These are phyloP conservation scores for Theocolax elegans DNA, from an alignment of 1,140 invertebrate species.

Conservation along the genomic window DNA sequence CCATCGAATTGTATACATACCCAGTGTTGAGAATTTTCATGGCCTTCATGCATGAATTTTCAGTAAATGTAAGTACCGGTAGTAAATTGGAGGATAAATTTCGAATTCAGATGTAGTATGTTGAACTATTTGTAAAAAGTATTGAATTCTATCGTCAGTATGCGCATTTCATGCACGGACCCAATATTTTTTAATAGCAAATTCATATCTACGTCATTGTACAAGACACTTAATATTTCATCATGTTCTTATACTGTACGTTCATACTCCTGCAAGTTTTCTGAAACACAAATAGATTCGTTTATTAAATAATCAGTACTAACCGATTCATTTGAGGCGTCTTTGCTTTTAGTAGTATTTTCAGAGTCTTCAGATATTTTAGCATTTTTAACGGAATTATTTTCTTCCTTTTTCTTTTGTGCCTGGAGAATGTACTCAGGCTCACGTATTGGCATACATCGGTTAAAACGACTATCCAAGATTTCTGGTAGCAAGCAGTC, in stretches of 20 bases:
- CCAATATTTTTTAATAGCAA: neutral
- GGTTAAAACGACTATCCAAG: neutral
- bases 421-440: neutral
- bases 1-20: slow-evolving; percentile 34
- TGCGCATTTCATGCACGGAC: neutral
- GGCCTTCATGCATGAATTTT: slow-evolving; percentile 20
- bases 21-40: slow-evolving; percentile 4
- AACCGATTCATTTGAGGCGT: no score
- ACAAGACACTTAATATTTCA: neutral
- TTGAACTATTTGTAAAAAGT: neutral
- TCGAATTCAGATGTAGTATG: neutral
- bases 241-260: neutral
- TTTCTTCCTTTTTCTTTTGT: neutral
- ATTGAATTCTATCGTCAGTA: neutral
- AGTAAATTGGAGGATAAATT: neutral
- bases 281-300: no score
- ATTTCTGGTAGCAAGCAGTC: neutral
- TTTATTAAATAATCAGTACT: no score
- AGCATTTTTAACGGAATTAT: neutral
- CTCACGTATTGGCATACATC: neutral
- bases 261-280: no score
- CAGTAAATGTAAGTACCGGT: neutral
- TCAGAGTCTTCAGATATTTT: neutral
- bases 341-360: neutral
- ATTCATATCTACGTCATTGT: neutral